Evolutionary conservation across 2,113 vertebrate genomes (phyloP), one percentile per base, ranked within the genome.

Genomic region (Gymnorhina tibicen): DNA sequence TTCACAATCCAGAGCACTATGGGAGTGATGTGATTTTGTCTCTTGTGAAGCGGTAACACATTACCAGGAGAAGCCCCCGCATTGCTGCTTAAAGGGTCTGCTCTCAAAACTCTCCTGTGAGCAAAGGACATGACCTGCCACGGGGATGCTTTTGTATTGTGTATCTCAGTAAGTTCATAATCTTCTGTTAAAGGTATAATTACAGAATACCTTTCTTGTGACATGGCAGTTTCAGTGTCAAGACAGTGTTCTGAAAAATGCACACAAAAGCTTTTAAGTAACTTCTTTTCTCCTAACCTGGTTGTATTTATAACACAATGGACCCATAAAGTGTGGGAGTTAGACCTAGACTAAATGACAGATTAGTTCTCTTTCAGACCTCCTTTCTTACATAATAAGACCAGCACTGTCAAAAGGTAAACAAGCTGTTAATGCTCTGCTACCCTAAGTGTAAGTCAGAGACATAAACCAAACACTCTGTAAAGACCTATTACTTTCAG

Each of bases 21-120:
- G 1, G 3, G 3, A 72, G 12, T 14, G 16, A 73, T 33, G 10
- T 6, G 44, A 76, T 68, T 89, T 67, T 83, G 18, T 62, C 41
- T 58, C 49, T 41, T 22, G 27, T 0, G 6, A 82, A 64, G 62
- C 24, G 28, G 21, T 44, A 47, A 50, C 72, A 60, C 1, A 0
- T 16, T 16, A 17, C 20, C 28, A 66, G 37, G 14, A 81, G 30
- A 68, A 85, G 23, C 13, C 20, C n/a, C 20, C 5, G 3, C 4
- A 4, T 2, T 46, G 28, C n/a, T 39, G n/a, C 50, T 81, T n/a
- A 35, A 15, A 62, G 24, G 14, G 21, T 64, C 23, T 78, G 28
- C 39, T 90, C 44, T 87, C 69, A 78, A 47, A 93, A 55, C 32
- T 23, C 23, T 20, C 19, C 32, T 37, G 26, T 2, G 3, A 70